Percentiles rank a stretch among this genome's conserved stretches.
Conservation (phyloP, 2,888 invertebrate species). For the Dascillus cervinus region DNA sequence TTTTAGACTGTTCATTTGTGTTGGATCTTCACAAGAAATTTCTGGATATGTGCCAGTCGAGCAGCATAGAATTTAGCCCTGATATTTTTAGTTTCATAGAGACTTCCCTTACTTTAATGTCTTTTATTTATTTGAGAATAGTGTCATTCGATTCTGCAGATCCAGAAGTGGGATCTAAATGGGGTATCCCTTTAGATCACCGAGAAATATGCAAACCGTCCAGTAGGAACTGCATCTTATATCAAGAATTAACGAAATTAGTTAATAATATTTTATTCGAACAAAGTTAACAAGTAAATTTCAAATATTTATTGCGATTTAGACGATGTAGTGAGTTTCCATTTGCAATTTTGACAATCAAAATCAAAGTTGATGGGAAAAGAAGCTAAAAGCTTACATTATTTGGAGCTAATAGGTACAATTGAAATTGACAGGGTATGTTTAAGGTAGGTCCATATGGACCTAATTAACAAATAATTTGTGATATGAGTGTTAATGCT, state of each 20-base stretch:
- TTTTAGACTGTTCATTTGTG: constrained; percentile 63
- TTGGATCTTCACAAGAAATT: constrained; percentile 58
- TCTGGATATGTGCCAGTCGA: constrained; percentile 46
- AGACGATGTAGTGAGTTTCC: too few relatives aligned
- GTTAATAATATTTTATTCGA: constrained; percentile 38
- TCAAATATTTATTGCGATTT: too few relatives aligned
- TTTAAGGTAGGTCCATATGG: too few relatives aligned
- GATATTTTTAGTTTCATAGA: constrained; percentile 72
- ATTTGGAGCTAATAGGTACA: too few relatives aligned
- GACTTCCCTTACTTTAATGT: constrained; percentile 66
- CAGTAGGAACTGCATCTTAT: constrained; percentile 59
- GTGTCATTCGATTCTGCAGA: constrained; percentile 75
- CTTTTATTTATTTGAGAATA: constrained; percentile 64
- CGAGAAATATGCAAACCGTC: constrained; percentile 81
- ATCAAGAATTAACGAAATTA: constrained; percentile 57
- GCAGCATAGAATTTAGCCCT: constrained; percentile 46
- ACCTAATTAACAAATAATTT: too few relatives aligned
- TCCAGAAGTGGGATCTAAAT: constrained; percentile 69
- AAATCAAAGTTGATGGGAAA: too few relatives aligned
- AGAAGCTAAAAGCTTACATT: too few relatives aligned
- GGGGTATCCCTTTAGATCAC: constrained; percentile 71
- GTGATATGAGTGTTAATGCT: too few relatives aligned
- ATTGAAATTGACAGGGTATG: too few relatives aligned
- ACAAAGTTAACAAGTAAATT: too few relatives aligned
- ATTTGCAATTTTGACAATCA: too few relatives aligned